A percentile compares a stretch with the other conserved stretches of the same genome.
These are phyloP conservation scores for Struthidea cinerea DNA, from an alignment of 2,113 vertebrate genomes.

Conservation along the genomic window DNA sequence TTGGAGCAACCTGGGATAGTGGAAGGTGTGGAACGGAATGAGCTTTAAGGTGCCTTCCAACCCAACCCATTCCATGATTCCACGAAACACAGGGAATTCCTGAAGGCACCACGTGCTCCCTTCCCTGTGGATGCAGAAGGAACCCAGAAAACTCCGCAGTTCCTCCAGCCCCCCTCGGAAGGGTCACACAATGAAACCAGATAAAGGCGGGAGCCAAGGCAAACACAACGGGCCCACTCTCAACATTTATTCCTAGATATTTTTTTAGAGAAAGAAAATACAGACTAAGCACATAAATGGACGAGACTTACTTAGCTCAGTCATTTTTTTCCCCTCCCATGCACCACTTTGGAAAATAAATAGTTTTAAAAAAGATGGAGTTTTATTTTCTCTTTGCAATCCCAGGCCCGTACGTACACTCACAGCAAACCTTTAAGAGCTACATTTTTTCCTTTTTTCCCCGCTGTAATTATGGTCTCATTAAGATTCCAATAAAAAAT, in stretches of 20 bases:
- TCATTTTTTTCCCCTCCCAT: slow-evolving; percentile 35
- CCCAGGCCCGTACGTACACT: background rate
- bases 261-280: slow-evolving; percentile 52
- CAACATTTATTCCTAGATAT: background rate
- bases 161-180: background rate
- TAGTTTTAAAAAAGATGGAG: slow-evolving; percentile 7
- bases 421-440: slow-evolving; percentile 62
- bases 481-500: slow-evolving; percentile 76
- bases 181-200: slow-evolving; percentile 23
- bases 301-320: slow-evolving; percentile 56
- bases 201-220: slow-evolving; percentile 22
- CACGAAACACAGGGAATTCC: background rate
- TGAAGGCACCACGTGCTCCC: background rate
- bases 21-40: background rate
- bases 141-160: background rate
- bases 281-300: slow-evolving; percentile 17
- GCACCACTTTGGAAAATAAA: slow-evolving; percentile 57
- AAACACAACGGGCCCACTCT: background rate
- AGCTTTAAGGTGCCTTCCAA: background rate
- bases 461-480: slow-evolving; percentile 73
- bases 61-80: background rate
- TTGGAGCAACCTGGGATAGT: fast-evolving
- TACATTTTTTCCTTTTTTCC: slow-evolving; percentile 20
- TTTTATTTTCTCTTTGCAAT: background rate
- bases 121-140: background rate